Evolutionary conservation across 2,888 invertebrate genomes (phyloP).

Genomic region (Fragum whitleyi): DNA sequence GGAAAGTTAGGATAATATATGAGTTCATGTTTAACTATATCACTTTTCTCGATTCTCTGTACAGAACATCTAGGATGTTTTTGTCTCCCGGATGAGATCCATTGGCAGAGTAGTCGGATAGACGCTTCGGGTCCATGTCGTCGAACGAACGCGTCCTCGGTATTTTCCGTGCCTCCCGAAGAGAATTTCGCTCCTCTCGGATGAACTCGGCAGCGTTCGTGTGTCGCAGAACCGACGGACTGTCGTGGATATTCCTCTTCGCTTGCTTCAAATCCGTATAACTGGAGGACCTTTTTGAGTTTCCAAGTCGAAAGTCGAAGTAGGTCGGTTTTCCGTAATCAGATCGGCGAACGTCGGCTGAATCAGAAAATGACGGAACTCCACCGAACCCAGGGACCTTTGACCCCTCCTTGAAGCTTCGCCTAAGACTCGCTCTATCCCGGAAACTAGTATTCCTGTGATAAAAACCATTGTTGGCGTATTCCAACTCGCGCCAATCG

Average conservation of each 20-base stretch:
- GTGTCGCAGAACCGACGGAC: slow-evolving; percentile 18
- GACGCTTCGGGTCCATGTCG: neutral
- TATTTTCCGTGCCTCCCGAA: slow-evolving; percentile 3
- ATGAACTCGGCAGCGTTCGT: slow-evolving; percentile 1
- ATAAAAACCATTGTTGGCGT: slow-evolving; percentile 7
- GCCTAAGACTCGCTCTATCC: neutral
- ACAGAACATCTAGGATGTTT: slow-evolving; percentile 5
- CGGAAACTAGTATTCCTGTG: neutral
- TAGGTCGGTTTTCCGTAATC: slow-evolving; percentile 9
- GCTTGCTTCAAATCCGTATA: neutral
- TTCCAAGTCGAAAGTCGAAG: slow-evolving; percentile 14
- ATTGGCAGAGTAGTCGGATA: neutral
- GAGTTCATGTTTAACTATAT: neutral
- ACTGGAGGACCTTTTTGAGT: neutral
- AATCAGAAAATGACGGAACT: neutral
- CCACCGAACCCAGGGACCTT: slow-evolving; percentile 9
- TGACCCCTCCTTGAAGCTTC: neutral
- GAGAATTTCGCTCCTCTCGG: neutral
- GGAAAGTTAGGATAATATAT: too few species aligned
- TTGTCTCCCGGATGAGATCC: neutral
- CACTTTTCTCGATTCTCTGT: neutral
- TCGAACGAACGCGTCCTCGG: slow-evolving; percentile 2
- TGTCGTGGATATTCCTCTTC: slow-evolving; percentile 17
- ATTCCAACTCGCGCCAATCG: slow-evolving; percentile 1
- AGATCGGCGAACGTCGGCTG: neutral